Conservation (phyloP, 2,113 vertebrate species). For the Cnemophilus loriae region DNA sequence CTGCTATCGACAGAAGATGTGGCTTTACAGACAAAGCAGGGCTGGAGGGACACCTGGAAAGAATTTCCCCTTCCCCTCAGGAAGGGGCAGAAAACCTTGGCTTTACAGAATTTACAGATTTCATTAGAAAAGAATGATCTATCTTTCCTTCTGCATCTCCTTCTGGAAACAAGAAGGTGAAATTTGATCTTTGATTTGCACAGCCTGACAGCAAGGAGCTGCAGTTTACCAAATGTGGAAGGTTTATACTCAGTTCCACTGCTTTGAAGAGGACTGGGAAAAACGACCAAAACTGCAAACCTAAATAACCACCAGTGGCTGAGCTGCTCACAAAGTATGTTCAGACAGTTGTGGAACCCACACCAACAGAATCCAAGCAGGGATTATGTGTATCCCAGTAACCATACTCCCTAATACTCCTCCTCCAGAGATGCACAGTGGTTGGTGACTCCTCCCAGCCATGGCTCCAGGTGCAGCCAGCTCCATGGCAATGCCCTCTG, state of each 20-base stretch:
- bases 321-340: not conserved
- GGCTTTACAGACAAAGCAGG: not conserved
- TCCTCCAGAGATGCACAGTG: not conserved
- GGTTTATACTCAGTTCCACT: not conserved
- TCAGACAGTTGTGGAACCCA: not conserved
- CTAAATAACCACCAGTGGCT: not conserved
- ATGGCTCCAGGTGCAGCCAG: not conserved
- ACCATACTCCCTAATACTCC: not conserved
- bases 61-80: conserved; percentile 24
- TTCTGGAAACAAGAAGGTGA: conserved; percentile 16
- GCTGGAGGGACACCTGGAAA: conserved; percentile 55
- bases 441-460: not conserved
- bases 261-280: not conserved
- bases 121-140: conserved; percentile 6
- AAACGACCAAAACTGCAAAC: not conserved
- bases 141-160: not conserved
- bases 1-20: not conserved
- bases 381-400: not conserved
- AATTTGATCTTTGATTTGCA: not conserved
- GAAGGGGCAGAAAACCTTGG: conserved; percentile 3
- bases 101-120: conserved; percentile 21
- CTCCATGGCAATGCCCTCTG: not conserved
- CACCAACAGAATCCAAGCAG: not conserved
- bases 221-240: not conserved
- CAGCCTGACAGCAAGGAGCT: not conserved